These are phyloP conservation scores for Ooceraea biroi DNA, from an alignment of 1,140 invertebrate genomes.

Conservation along the genomic window DNA sequence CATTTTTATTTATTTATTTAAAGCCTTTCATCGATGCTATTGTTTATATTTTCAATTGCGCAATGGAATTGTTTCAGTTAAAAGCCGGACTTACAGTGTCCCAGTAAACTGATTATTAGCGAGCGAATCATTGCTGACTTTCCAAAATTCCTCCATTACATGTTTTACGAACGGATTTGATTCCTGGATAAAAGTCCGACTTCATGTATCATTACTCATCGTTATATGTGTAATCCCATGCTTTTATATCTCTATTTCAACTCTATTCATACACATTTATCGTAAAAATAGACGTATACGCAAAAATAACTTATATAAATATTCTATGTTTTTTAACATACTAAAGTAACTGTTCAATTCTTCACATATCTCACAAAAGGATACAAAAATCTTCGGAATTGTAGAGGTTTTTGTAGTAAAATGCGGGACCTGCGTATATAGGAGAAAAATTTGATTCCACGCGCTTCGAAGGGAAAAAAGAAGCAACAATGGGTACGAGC, in stretches of 20 bases:
- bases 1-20: constrained; percentile 27
- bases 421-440: too few species aligned
- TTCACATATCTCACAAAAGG: too few species aligned
- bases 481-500: neutral
- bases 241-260: neutral
- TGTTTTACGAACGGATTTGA: neutral
- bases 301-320: too few species aligned
- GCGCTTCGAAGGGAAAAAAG: neutral
- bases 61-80: constrained; percentile 27
- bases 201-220: neutral
- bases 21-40: neutral
- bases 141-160: neutral
- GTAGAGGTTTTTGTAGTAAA: too few species aligned
- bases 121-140: neutral
- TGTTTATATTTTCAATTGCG: constrained; percentile 8
- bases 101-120: neutral
- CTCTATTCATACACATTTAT: neutral
- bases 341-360: too few species aligned
- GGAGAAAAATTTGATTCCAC: neutral
- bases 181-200: neutral
- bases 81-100: neutral
- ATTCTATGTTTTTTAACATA: too few species aligned
- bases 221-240: neutral
- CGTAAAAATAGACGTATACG: neutral
- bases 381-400: too few species aligned